These are phyloP conservation scores for Plagiodera versicolora DNA, from an alignment of 2,888 invertebrate genomes.

Conservation along the genomic window DNA sequence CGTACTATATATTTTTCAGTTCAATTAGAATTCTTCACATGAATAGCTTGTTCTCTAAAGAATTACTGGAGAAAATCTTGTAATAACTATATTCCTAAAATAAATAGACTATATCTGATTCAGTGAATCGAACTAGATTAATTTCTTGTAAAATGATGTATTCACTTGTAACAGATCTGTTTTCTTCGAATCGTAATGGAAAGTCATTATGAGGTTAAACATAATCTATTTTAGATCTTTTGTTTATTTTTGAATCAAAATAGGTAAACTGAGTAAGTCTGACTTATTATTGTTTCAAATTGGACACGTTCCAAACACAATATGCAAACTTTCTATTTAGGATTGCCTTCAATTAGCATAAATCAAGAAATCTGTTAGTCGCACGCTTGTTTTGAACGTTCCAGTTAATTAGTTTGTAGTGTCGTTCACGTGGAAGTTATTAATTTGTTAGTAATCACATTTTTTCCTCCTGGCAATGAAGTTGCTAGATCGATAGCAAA, in stretches of 20 bases:
- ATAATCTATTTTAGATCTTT: slow-evolving; percentile 3
- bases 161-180: no score
- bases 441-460: background rate
- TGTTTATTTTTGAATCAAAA: slow-evolving; percentile 28
- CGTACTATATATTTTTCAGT: no score
- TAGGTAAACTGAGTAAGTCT: slow-evolving; percentile 34
- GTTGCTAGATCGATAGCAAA: no score
- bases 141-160: no score
- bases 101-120: no score
- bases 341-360: background rate
- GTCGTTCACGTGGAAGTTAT: no score
- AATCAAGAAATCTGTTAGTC: background rate
- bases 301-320: slow-evolving; percentile 35
- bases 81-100: no score
- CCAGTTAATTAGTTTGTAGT: background rate
- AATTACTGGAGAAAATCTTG: no score
- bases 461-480: no score
- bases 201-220: background rate
- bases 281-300: slow-evolving; percentile 33
- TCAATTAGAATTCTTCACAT: no score
- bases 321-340: slow-evolving; percentile 26
- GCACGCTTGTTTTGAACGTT: background rate
- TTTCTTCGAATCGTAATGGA: background rate
- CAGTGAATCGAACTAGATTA: no score
- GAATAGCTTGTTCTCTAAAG: no score